Percentiles rank a stretch among this genome's conserved stretches.
Evolutionary conservation across 2,113 vertebrate species (phyloP).

Genomic region (Archocentrus centrarchus): DNA sequence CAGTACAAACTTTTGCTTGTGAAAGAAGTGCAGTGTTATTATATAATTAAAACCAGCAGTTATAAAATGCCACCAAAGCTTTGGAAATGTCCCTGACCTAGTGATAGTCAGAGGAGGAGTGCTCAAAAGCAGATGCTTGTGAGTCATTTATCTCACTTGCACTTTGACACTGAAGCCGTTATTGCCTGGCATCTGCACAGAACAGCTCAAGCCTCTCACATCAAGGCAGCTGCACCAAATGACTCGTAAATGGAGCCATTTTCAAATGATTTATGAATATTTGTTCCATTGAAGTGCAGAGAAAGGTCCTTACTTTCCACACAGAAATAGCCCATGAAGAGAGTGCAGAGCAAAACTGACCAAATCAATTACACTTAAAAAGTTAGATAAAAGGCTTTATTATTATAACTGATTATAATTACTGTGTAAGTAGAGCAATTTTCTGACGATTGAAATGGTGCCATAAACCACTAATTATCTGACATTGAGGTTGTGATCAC

Average conservation of each 20-base stretch:
- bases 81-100: slow-evolving; percentile 57
- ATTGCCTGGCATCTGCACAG: slow-evolving; percentile 71
- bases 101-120: slow-evolving; percentile 43
- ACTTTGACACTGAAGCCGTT: slow-evolving; percentile 71
- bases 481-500: neutral
- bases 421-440: neutral
- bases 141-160: slow-evolving; percentile 78
- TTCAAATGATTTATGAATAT: slow-evolving; percentile 69
- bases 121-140: slow-evolving; percentile 67
- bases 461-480: neutral
- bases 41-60: neutral
- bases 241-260: slow-evolving; percentile 62
- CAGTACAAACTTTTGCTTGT: neutral
- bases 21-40: neutral
- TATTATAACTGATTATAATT: neutral
- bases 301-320: neutral
- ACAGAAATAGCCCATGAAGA: neutral
- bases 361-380: neutral
- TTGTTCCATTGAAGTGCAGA: slow-evolving; percentile 4
- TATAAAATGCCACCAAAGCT: neutral
- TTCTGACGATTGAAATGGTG: neutral
- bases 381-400: neutral
- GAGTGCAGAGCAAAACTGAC: neutral
- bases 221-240: slow-evolving; percentile 57
- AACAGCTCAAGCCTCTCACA: slow-evolving; percentile 58